phyloP scores from a whole-genome alignment of 2,113 vertebrate genomes.

The Bufo bufo region DNA sequence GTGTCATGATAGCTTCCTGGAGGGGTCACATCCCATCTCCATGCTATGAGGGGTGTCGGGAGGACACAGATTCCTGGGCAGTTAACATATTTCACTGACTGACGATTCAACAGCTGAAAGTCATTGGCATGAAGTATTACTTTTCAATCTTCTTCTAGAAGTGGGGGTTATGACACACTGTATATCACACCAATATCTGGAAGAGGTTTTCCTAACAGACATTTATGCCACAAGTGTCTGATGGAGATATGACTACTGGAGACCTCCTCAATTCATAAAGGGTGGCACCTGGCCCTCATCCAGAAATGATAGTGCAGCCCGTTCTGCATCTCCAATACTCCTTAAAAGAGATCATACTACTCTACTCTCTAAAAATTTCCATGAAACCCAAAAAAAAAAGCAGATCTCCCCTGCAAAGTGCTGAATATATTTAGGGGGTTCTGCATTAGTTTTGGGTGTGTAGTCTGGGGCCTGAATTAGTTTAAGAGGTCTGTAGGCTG shows the following conservation, averaged over 20 bases:
- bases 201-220: background rate
- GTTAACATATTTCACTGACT: background rate
- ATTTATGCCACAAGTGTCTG: background rate
- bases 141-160: background rate
- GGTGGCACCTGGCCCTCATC: background rate
- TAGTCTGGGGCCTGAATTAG: too few relatives aligned
- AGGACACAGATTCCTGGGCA: background rate
- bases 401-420: too few relatives aligned
- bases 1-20: background rate
- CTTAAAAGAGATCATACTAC: too few relatives aligned
- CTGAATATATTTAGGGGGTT: too few relatives aligned
- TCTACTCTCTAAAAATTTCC: too few relatives aligned
- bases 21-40: background rate
- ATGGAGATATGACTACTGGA: background rate
- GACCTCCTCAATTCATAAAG: background rate
- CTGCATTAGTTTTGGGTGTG: too few relatives aligned
- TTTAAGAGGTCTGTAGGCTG: too few relatives aligned
- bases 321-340: too few relatives aligned
- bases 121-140: background rate
- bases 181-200: background rate
- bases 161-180: background rate
- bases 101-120: background rate
- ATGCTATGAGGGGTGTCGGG: background rate
- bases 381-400: too few relatives aligned
- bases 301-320: too few relatives aligned